phyloP scores from a whole-genome alignment of 2,113 vertebrate species.

The Rhineura floridana region DNA sequence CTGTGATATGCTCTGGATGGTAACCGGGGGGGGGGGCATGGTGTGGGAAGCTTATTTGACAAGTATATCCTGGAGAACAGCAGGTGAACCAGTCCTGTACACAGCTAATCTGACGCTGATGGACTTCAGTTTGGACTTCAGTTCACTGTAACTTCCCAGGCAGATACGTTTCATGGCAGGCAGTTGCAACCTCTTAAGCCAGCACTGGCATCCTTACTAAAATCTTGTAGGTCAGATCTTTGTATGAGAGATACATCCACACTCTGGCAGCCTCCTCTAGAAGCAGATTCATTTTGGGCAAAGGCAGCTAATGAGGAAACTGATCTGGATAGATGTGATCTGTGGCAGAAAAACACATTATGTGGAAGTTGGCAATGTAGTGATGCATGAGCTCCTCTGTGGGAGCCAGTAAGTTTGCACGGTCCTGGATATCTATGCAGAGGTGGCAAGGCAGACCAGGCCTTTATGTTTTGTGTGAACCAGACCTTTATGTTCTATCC shows the following conservation, averaged over 20 bases:
- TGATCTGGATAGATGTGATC: background rate
- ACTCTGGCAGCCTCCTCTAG: too few relatives aligned
- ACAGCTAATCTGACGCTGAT: background rate
- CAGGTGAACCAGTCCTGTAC: background rate
- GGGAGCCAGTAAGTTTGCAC: too few relatives aligned
- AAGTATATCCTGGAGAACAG: background rate
- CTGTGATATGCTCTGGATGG: background rate
- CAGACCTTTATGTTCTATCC: background rate
- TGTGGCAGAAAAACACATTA: background rate
- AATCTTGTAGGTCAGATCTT: background rate
- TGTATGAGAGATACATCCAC: background rate
- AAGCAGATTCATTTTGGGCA: background rate
- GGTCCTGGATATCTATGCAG: too few relatives aligned
- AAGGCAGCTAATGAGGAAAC: background rate
- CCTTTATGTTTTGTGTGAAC: too few relatives aligned
- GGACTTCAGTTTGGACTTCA: background rate
- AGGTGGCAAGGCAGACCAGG: too few relatives aligned
- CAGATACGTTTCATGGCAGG: background rate
- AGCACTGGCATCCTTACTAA: background rate
- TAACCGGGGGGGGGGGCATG: background rate
- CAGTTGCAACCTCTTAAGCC: background rate
- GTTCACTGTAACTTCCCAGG: background rate
- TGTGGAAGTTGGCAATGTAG: too few relatives aligned
- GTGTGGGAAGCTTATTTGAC: background rate
- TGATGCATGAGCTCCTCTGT: too few relatives aligned